phyloP scores from a whole-genome alignment of 1,140 invertebrate genomes.

The Lamellibrachia luymesi region DNA sequence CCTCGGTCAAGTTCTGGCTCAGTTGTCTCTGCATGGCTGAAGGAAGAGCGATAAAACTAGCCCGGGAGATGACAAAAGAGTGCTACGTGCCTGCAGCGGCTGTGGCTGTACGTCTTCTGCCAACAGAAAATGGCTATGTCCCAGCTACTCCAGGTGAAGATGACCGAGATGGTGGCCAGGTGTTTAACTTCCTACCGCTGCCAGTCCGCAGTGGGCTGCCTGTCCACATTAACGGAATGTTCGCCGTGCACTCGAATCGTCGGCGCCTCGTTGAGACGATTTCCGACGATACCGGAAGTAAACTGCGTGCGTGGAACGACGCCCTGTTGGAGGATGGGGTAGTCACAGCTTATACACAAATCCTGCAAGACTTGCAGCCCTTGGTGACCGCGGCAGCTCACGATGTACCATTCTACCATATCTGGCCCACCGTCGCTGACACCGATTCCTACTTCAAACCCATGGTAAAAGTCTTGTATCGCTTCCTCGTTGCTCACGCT shows the following conservation, averaged over 20 bases:
- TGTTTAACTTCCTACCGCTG: conserved; percentile 4
- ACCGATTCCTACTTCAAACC: background rate
- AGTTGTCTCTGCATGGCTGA: too few species aligned
- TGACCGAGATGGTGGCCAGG: background rate
- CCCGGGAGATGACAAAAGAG: background rate
- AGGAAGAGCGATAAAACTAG: background rate
- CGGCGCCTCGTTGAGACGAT: conserved; percentile 28
- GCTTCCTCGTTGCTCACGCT: background rate
- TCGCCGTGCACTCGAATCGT: conserved; percentile 34
- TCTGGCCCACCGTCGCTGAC: conserved; percentile 20
- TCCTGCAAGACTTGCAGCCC: conserved; percentile 22
- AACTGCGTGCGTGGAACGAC: conserved; percentile 37
- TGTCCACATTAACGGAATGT: conserved; percentile 33
- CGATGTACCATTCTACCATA: conserved; percentile 20
- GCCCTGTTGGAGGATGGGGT: conserved; percentile 36
- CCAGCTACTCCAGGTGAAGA: background rate
- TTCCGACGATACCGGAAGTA: conserved; percentile 30
- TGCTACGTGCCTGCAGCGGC: background rate
- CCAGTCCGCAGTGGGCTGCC: conserved; percentile 31
- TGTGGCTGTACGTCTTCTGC: background rate
- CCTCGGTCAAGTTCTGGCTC: too few species aligned
- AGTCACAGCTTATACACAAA: conserved; percentile 21
- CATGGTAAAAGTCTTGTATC: conserved; percentile 22
- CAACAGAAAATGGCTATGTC: background rate
- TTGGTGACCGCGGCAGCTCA: conserved; percentile 26